Conservation (phyloP, 2,888 invertebrate genomes). For the Himalopsyche anomala region DNA sequence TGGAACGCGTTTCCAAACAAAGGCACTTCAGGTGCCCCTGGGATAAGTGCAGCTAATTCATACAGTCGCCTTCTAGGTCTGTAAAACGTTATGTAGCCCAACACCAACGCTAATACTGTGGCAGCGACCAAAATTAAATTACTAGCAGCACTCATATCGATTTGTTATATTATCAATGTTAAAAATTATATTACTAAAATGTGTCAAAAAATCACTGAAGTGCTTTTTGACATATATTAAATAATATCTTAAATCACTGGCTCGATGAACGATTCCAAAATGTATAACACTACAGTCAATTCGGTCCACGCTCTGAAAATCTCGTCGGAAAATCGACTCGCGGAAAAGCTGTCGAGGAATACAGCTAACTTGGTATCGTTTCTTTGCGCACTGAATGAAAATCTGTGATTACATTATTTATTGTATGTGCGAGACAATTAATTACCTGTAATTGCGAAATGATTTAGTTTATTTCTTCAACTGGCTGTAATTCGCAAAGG, state of each 20-base stretch:
- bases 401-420: background rate
- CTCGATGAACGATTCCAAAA: background rate
- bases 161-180: background rate
- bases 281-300: background rate
- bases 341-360: background rate
- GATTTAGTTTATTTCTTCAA: background rate
- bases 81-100: slow-evolving; percentile 15
- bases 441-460: background rate
- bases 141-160: background rate
- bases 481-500: too few relatives aligned
- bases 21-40: slow-evolving; percentile 68
- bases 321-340: background rate
- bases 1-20: slow-evolving; percentile 58
- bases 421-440: background rate
- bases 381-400: background rate
- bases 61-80: slow-evolving; percentile 67
- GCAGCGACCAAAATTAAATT: background rate
- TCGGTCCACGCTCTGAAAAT: background rate
- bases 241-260: background rate
- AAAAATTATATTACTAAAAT: background rate
- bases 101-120: background rate
- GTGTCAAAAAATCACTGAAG: background rate
- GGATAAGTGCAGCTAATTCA: slow-evolving; percentile 69
- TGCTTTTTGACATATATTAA: background rate
- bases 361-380: background rate